phyloP scores from a whole-genome alignment of 2,888 invertebrate species.

The Andrena chrysosceles region DNA sequence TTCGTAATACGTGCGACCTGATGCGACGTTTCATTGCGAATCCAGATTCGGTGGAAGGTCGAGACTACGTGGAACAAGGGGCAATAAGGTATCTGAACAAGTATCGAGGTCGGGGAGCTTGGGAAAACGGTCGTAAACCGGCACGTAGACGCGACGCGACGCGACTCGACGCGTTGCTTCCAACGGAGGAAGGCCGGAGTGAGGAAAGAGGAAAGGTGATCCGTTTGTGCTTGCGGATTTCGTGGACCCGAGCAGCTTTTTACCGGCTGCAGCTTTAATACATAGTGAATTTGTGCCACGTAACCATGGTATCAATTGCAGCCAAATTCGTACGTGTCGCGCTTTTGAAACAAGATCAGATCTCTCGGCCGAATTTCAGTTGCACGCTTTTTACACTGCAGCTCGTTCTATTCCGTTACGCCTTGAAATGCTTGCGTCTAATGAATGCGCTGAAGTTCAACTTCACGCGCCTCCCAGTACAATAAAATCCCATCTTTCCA shows the following conservation, averaged over 20 bases:
- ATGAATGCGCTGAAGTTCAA: slow-evolving; percentile 12
- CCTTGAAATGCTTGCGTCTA: background rate
- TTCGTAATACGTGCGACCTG: slow-evolving; percentile 27
- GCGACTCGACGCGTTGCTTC: background rate
- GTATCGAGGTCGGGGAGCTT: slow-evolving; percentile 26
- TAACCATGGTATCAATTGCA: slow-evolving; percentile 58
- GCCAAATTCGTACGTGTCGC: slow-evolving; percentile 13
- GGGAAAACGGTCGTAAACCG: slow-evolving; percentile 50
- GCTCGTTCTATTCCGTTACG: too few relatives aligned
- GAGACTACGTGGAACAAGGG: slow-evolving; percentile 9
- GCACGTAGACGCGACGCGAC: slow-evolving; percentile 47
- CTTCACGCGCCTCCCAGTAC: background rate
- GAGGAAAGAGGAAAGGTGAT: slow-evolving; percentile 23
- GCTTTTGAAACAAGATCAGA: background rate
- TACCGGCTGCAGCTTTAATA: slow-evolving; percentile 37
- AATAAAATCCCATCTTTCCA: background rate
- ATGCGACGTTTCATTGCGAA: slow-evolving; percentile 7
- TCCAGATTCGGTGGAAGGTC: background rate
- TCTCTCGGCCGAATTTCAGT: background rate
- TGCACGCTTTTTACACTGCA: too few relatives aligned
- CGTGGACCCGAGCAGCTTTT: slow-evolving; percentile 40
- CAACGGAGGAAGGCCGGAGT: slow-evolving; percentile 12
- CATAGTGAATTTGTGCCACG: slow-evolving; percentile 49
- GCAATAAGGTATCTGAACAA: slow-evolving; percentile 4
- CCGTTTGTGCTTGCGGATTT: slow-evolving; percentile 52